Conservation (phyloP, 2,113 vertebrate species). For the Recurvirostra avosetta region DNA sequence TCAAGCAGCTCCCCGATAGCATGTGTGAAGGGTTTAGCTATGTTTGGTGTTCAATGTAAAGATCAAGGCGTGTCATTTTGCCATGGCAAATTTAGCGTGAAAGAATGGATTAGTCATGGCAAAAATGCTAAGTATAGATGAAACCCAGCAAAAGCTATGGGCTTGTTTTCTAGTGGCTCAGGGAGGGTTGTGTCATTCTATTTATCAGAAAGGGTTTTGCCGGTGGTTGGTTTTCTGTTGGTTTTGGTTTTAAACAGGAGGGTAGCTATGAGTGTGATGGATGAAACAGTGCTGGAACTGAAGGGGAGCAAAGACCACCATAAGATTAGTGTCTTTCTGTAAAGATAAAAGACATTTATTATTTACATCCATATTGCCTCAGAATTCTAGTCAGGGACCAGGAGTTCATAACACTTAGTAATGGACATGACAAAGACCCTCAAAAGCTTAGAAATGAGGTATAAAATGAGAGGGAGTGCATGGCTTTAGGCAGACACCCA, state of each 20-base stretch:
- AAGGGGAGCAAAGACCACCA: neutral
- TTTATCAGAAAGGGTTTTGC: neutral
- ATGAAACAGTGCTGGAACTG: neutral
- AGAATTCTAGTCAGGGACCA: neutral
- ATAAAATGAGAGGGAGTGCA: neutral
- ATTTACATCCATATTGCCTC: neutral
- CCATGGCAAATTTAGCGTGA: conserved; percentile 8
- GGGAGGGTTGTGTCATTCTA: neutral
- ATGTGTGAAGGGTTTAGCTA: neutral
- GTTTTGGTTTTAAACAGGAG: neutral
- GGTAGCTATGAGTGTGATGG: neutral
- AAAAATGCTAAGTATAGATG: conserved; percentile 11
- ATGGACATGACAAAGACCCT: neutral
- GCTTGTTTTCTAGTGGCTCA: neutral
- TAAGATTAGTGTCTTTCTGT: neutral
- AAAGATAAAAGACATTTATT: neutral
- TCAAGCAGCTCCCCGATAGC: neutral
- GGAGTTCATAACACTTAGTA: neutral
- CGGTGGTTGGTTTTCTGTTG: neutral
- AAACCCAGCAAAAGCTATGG: neutral
- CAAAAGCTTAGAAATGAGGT: neutral
- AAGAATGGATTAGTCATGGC: conserved; percentile 50
- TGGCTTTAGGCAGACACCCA: neutral
- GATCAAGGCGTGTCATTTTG: neutral
- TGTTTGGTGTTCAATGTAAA: neutral